Evolutionary conservation across 2,113 vertebrate genomes (phyloP), one percentile per base, ranked within the genome.

Genomic region (Clarias gariepinus): DNA sequence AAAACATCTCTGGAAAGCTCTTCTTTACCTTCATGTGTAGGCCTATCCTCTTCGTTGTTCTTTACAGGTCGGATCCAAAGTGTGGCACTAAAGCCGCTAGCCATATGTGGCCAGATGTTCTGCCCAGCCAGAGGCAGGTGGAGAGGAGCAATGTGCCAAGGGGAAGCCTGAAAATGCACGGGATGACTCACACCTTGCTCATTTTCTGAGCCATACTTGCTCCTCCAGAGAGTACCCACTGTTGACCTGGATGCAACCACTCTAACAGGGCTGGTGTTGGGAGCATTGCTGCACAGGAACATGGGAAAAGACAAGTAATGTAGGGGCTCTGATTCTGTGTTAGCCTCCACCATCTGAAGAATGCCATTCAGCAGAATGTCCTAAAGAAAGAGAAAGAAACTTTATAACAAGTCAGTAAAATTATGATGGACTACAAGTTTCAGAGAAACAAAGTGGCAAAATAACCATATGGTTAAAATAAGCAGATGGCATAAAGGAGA

Each of bases 41-140:
- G 77, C 58, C 84, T 83, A 64, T 93, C 85, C 13, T 87, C 89
- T 84, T 95, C 95, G 0, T 92, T 90, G 63, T 78, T 83, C 86
- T 89, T 96, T 81, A 88, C 60, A 82, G 96, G 88, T 68, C 90
- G 95, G 85, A 99, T 91, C 98, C 98, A 99, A 86, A 99, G 90
- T 0, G 98, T 98, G 15, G 97, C 91, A 83, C 98, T 99, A 92
- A 99, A 99, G 61, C 98, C 98, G 61, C 96, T 97, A 0, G 98
- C 96, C 95, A 99, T 97, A 88, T 99, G 98, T 0, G 98, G 98
- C 98, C 98, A 99, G 91, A 97, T 99, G 93, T 98, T 99, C 88
- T 99, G 98, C 5, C 97, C 97, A 69, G 98, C 95, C 83, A 99
- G 90, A 8, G 97, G 97, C 88, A 99, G 90, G 90, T 99, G 97